Percentiles rank a stretch among this genome's conserved stretches.
Conservation (phyloP, 2,113 vertebrate species). For the Varanus salvator region DNA sequence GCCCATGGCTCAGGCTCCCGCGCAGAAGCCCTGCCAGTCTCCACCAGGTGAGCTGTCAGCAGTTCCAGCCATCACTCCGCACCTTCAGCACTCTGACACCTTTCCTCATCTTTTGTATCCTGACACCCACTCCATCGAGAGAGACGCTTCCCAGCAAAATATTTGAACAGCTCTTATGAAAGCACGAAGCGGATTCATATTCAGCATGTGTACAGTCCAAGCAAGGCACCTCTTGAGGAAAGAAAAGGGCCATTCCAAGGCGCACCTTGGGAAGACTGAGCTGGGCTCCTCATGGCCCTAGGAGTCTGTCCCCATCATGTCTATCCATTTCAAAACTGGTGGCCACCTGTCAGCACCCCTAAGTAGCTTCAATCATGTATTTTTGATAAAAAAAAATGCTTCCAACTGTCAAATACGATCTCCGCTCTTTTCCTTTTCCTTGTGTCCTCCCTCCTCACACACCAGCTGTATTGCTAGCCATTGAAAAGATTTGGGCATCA, state of each 20-base stretch:
- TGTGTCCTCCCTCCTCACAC: no score
- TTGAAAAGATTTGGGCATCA: no score
- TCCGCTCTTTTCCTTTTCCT: no score
- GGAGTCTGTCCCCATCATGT: background rate
- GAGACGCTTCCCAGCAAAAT: conserved; percentile 50
- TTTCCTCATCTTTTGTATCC: conserved; percentile 8
- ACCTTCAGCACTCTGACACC: conserved; percentile 21
- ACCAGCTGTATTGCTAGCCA: no score
- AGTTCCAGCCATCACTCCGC: conserved; percentile 36
- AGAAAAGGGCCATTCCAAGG: background rate
- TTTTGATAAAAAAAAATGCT: background rate
- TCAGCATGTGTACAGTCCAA: background rate
- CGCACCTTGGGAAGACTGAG: background rate
- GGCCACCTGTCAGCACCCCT: background rate
- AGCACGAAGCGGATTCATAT: conserved; percentile 41
- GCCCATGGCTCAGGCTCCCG: background rate
- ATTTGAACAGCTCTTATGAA: conserved; percentile 55
- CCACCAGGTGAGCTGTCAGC: conserved; percentile 36
- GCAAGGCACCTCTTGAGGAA: background rate
- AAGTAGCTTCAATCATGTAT: background rate
- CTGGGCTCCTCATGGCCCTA: background rate
- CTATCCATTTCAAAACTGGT: no score
- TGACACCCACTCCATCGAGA: conserved; percentile 15
- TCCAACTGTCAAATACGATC: background rate
- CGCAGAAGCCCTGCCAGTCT: background rate